phyloP scores from a whole-genome alignment of 2,888 invertebrate species.

The Protodeltote pygarga region DNA sequence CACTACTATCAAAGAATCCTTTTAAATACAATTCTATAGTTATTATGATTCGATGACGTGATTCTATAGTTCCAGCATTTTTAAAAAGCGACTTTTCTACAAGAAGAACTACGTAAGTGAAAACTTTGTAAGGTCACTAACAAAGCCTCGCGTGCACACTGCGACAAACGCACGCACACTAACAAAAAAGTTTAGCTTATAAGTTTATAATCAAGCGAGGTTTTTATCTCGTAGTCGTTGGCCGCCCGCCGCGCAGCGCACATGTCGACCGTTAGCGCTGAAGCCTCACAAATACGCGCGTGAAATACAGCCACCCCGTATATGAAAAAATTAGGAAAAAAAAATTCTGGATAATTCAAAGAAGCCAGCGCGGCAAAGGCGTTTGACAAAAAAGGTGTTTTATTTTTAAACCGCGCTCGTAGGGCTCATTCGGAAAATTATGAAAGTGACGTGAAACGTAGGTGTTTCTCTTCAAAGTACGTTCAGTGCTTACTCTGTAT shows the following conservation, averaged over 20 bases:
- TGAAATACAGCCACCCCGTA: conserved; percentile 67
- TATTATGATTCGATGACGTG: conserved; percentile 8
- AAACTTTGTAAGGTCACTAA: conserved; percentile 80
- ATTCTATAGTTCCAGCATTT: conserved; percentile 15
- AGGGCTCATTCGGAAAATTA: conserved; percentile 76
- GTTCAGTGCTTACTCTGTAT: conserved; percentile 70
- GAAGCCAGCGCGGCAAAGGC: conserved; percentile 65
- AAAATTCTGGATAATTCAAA: conserved; percentile 61
- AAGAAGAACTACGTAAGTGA: conserved; percentile 63
- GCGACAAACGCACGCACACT: conserved; percentile 77
- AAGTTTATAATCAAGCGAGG: conserved; percentile 86
- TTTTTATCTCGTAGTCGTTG: conserved; percentile 86
- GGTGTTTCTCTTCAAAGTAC: conserved; percentile 73
- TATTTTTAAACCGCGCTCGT: conserved; percentile 66
- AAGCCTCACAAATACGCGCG: conserved; percentile 73
- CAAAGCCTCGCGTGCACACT: conserved; percentile 77
- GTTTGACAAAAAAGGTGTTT: conserved; percentile 71
- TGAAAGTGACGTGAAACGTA: conserved; percentile 82
- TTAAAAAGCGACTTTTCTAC: conserved; percentile 36
- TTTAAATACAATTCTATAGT: neutral
- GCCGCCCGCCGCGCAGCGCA: conserved; percentile 79
- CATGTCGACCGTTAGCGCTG: conserved; percentile 73
- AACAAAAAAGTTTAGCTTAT: conserved; percentile 85
- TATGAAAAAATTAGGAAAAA: conserved; percentile 68
- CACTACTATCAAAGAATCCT: neutral